Evolutionary conservation across 1,140 invertebrate genomes (phyloP).

Genomic region (Drosophila rufa): DNA sequence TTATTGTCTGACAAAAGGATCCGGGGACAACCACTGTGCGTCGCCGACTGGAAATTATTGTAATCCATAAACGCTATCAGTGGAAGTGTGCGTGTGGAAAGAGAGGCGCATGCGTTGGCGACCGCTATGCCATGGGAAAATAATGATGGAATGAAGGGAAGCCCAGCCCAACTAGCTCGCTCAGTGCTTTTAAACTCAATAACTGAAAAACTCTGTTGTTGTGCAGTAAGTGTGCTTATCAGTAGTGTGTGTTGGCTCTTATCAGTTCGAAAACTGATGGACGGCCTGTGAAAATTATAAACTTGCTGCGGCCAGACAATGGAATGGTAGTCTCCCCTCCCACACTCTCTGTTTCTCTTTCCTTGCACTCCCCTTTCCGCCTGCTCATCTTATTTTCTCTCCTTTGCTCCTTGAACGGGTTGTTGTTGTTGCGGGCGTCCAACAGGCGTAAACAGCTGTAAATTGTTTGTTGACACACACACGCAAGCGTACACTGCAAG

Average conservation of each 20-base stretch:
- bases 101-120: constrained; percentile 62
- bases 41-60: constrained; percentile 63
- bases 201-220: constrained; percentile 20
- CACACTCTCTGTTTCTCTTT: neutral
- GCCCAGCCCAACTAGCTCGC: constrained; percentile 23
- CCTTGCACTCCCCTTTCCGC: constrained; percentile 6
- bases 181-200: neutral
- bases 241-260: constrained; percentile 25
- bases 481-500: neutral
- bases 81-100: constrained; percentile 29
- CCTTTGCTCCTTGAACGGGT: neutral
- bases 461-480: constrained; percentile 67
- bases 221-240: constrained; percentile 15
- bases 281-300: constrained; percentile 17
- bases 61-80: constrained; percentile 69
- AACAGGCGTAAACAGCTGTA: constrained; percentile 81
- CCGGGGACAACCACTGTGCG: constrained; percentile 51
- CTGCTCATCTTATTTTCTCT: constrained; percentile 10
- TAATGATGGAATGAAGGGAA: constrained; percentile 46
- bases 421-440: constrained; percentile 48
- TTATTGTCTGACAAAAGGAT: constrained; percentile 12
- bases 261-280: constrained; percentile 39
- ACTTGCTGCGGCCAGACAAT: constrained; percentile 12
- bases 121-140: constrained; percentile 30
- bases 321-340: neutral